These are phyloP conservation scores for Myocastor coypus DNA, from an alignment of 2,113 vertebrate genomes.

Conservation along the genomic window DNA sequence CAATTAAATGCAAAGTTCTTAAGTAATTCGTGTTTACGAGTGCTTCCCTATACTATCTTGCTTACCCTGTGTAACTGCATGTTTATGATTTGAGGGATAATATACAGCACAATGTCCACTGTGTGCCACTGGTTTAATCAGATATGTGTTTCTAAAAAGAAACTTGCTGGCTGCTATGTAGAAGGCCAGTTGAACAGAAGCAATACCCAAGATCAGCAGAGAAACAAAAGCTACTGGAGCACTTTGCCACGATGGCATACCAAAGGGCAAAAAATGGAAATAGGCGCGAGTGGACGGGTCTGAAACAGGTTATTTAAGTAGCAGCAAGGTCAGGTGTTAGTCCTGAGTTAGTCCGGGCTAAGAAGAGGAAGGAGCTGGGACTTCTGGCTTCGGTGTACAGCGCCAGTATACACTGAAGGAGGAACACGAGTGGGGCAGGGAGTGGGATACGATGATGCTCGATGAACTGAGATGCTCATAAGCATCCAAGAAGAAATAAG, in stretches of 20 bases:
- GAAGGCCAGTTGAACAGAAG: background rate
- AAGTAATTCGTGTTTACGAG: background rate
- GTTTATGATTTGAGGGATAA: background rate
- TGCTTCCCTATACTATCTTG: background rate
- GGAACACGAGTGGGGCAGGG: background rate
- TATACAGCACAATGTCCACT: background rate
- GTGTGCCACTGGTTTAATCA: background rate
- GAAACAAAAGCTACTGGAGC: background rate
- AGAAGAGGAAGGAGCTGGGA: background rate
- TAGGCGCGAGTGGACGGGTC: background rate
- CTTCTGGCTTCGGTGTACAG: background rate
- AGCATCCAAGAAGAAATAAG: background rate
- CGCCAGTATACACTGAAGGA: background rate
- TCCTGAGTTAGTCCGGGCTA: background rate
- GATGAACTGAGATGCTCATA: background rate
- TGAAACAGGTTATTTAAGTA: background rate
- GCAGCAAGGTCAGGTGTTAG: background rate
- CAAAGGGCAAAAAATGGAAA: background rate
- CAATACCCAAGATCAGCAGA: background rate
- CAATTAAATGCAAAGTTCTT: constrained; percentile 39
- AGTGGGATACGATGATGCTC: background rate
- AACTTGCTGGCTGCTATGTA: background rate
- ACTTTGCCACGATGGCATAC: background rate
- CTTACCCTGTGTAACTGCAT: constrained; percentile 4
- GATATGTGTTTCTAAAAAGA: background rate